Evolutionary conservation across 2,113 vertebrate genomes (phyloP), one percentile per base, ranked within the genome.

Genomic region (Archocentrus centrarchus): DNA sequence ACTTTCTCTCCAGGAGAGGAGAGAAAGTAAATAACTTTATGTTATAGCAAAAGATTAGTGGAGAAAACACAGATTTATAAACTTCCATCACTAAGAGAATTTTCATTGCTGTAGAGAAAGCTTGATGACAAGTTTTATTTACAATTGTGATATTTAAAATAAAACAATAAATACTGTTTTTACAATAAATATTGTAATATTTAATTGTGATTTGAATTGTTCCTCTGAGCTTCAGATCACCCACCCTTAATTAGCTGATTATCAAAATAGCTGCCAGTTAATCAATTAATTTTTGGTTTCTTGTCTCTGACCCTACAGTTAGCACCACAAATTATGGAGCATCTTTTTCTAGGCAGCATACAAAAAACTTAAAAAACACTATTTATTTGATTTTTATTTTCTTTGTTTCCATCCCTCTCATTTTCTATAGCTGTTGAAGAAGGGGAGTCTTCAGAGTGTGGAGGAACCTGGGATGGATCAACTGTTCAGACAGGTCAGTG

Each of bases 401-500:
- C 70, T 81, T n/a, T 89, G 27, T 82, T 24, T 59, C 76, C 80
- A 17, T 86, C 14, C 18, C 13, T 81, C 30, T 79, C 61, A 5
- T 50, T 90, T 77, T 66, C 62, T 77, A 30, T 57, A 96, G 94
- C 97, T 94, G 98, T 99, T 55, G 98, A 99, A 95, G 98, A 99
- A 89, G 97, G 97, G 53, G 97, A 98, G 94, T 96, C 97, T 87
- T 97, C 97, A 55, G 97, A 98, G 96, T 97, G 97, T 95, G 94
- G 96, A 66, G 95, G 97, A 94, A 96, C 96, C 95, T 99, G 98
- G 98, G 97, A 99, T 79, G 96, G 97, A 78, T 96, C 97, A 2
- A 95, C 97, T 84, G 95, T 97, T 88, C 96, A 97, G 93, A 97
- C 97, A 97, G 98, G 98, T 94, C 96, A 97, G 94, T 92, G 79